phyloP scores from a whole-genome alignment of 2,797 vertebrate species.

The Naso thynnoides region DNA sequence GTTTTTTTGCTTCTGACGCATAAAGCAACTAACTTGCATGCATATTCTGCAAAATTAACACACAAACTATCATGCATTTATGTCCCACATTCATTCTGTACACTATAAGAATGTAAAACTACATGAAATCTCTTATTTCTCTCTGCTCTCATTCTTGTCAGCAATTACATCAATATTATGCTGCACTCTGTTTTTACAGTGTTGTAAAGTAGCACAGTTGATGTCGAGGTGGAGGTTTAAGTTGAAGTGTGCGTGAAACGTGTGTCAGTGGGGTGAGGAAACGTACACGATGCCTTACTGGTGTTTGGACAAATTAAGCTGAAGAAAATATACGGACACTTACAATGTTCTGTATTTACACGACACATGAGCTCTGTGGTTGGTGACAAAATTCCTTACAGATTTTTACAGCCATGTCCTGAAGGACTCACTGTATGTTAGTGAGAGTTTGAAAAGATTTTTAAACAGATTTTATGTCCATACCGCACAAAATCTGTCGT shows the following conservation, averaged over 20 bases:
- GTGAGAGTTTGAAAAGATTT: neutral
- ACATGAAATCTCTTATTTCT: neutral
- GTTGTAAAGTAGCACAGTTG: conserved; percentile 1
- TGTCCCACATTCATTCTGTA: neutral
- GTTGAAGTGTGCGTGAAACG: conserved; percentile 12
- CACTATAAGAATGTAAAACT: neutral
- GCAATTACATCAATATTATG: conserved; percentile 1
- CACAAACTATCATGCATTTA: neutral
- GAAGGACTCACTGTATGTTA: too few relatives aligned
- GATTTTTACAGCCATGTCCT: neutral
- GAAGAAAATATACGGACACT: neutral
- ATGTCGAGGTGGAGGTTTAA: conserved; percentile 21
- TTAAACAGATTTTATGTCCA: neutral
- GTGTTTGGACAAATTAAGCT: conserved; percentile 19
- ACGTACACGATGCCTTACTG: conserved; percentile 1
- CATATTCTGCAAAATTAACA: neutral
- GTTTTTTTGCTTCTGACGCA: neutral
- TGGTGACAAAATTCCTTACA: neutral
- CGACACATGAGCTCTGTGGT: neutral
- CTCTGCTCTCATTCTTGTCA: neutral
- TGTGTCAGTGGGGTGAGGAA: conserved; percentile 1
- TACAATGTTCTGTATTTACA: neutral
- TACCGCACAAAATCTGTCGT: neutral
- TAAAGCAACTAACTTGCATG: rapidly evolving
- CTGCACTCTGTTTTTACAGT: neutral